Evolutionary conservation across 2,113 vertebrate genomes (phyloP).

Genomic region (Acanthisitta chloris): DNA sequence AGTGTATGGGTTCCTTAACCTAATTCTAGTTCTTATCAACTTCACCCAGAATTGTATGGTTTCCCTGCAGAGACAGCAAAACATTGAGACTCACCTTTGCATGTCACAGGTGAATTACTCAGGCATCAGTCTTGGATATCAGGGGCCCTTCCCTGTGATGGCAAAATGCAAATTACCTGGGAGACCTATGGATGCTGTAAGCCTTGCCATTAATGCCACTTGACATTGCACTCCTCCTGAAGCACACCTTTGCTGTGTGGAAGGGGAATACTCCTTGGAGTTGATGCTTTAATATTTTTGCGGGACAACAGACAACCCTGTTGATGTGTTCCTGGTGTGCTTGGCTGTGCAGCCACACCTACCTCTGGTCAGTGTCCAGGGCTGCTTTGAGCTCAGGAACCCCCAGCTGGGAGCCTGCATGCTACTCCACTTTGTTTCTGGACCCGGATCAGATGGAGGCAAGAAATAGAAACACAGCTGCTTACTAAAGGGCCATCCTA

Average conservation of each 20-base stretch:
- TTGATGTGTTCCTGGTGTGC: neutral
- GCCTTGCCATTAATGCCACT: neutral
- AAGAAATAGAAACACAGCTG: constrained; percentile 29
- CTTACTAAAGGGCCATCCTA: neutral
- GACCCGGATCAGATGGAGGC: neutral
- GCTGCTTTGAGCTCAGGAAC: neutral
- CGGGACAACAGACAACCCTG: neutral
- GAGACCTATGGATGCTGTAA: neutral
- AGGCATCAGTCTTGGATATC: too few relatives aligned
- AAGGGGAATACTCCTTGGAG: neutral
- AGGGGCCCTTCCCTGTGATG: neutral
- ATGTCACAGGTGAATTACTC: neutral
- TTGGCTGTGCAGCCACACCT: neutral
- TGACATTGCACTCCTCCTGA: neutral
- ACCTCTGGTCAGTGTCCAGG: neutral
- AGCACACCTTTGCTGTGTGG: neutral
- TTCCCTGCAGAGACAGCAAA: neutral
- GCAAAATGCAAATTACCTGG: neutral
- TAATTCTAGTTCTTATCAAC: neutral
- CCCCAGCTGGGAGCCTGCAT: neutral
- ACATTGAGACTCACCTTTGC: neutral
- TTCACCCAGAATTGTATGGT: neutral
- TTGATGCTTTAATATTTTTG: neutral
- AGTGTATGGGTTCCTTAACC: neutral
- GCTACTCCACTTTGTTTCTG: neutral